Base-by-base conservation (phyloP, 2,113 vertebrate genomes). In the Pungitius pungitius region DNA sequence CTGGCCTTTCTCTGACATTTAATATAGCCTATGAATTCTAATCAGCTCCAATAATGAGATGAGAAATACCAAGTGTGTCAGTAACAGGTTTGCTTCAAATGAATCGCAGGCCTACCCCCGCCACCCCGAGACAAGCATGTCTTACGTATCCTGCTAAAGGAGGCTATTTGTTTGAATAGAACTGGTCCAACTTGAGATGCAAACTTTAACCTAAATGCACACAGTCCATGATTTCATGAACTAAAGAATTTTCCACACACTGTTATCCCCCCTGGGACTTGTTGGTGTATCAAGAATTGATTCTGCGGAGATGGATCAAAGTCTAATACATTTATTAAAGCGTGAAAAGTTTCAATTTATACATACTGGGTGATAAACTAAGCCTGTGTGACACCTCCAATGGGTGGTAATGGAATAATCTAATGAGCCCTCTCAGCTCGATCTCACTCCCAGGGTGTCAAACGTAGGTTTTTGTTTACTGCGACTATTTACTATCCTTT, bases 1-100 rank as follows among this genome's bases (percentile, higher is more conserved):
- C 43, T 93, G 92, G 87, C 91, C 90, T 93, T 93, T 93, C 83
- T 75, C 70, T 94, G 93, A 92, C 93, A 94, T 94, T 94, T 91
- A 93, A 89, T 91, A 88, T 90, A 83, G 77, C 77, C 82, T 77
- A 83, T 90, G 91, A 92, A 92, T 94, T 91, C 87, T 90, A 92
- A 93, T 93, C 90, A 89, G 89, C 77, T 74, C 57, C 79, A 89
- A 91, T 92, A 92, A 93, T 88, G 88, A 92, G 85, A 89, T 80
- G 83, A 78, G 85, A 90, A 89, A 90, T 93, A 89, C 85, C 87
- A 90, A 88, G 85, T 81, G 78, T 90, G 85, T 86, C 88, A 89
- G 85, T 83, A 76, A 92, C 91, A 89, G 86, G 81, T 89, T 86
- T 88, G 83, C 72, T 84, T 89, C 67, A 77, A 87, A 89, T 87